These are phyloP conservation scores for Caenorhabditis sp. DNA, from an alignment of 2,888 invertebrate species.

Conservation along the genomic window DNA sequence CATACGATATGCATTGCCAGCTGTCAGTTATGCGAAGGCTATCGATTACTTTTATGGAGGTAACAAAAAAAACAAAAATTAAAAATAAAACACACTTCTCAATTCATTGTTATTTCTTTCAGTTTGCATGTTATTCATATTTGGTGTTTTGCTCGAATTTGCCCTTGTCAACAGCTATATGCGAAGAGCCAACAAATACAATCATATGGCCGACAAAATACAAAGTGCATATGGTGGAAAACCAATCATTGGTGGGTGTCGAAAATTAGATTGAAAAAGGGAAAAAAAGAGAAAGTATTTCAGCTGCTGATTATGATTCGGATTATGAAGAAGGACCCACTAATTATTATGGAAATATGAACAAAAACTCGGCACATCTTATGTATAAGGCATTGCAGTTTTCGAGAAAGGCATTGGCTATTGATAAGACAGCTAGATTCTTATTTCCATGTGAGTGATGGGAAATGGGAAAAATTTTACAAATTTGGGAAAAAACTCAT, in stretches of 20 bases:
- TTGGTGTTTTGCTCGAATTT: constrained; percentile 65
- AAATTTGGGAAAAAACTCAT: too few species aligned
- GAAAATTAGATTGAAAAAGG: background rate
- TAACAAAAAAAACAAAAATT: constrained; percentile 9
- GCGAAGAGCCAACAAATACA: constrained; percentile 65
- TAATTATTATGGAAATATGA: constrained; percentile 44
- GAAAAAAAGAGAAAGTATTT: too few species aligned
- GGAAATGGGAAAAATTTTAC: too few species aligned
- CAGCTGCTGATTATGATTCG: constrained; percentile 46
- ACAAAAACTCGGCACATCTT: constrained; percentile 51
- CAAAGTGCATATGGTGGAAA: constrained; percentile 39
- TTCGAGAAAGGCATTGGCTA: constrained; percentile 55
- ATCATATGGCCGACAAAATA: constrained; percentile 61
- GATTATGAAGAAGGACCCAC: constrained; percentile 48
- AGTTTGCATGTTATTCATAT: constrained; percentile 67
- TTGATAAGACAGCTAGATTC: constrained; percentile 58
- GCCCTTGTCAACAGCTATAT: constrained; percentile 64
- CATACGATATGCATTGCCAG: constrained; percentile 62
- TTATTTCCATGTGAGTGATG: constrained; percentile 62
- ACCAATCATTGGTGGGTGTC: constrained; percentile 28
- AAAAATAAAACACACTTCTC: background rate
- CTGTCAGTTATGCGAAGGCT: constrained; percentile 63
- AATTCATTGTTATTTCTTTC: constrained; percentile 17
- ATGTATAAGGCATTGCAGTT: constrained; percentile 58
- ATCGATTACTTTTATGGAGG: constrained; percentile 67